Evolutionary conservation across 2,797 vertebrate genomes (phyloP), one percentile per base, ranked within the genome.

Genomic region (Tolypeutes matacus): DNA sequence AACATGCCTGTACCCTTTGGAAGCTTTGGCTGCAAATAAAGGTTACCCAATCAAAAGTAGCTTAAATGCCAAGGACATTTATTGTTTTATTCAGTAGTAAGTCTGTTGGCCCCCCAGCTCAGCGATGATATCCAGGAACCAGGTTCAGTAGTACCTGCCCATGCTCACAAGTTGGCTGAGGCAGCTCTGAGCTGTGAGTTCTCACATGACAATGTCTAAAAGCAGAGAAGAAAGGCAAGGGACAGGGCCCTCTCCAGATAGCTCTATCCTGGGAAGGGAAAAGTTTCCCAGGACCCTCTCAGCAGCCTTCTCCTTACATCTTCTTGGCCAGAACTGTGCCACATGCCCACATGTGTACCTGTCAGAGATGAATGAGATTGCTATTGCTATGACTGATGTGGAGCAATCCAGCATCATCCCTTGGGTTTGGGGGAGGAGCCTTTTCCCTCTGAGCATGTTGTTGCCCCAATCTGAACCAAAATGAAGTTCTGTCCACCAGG

Each of bases 21-120:
- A 60, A 93, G 53, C 14, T 83, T 53, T 56, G 29, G 31, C 58
- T 70, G n/a, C 69, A 62, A 78, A 96, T 39, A 39, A 82, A 88
- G n/a, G 85, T 85, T 56, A 60, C 2, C n/a, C n/a, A 49, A 49
- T 42, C 21, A 51, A 83, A 87, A 69, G 29, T n/a, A 78, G 27
- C 62, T 88, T 85, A 53, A 17, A 58, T 17, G 46, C 21, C 56
- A 65, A 95, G 36, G 29, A 92, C 2, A 18, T 53, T 62, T 65
- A 34, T 23, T 77, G 51, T 60, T 81, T 93, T 67, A 7, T 93
- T 95, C 75, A 83, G 67, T 42, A 51, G 7, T 69, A 29, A 75
- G 21, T 75, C 60, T 83, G 77, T 36, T 88, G 51, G 29, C 60
- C 75, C 25, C 73, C 14, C 0, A 29, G 85, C 77, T 76, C 46